Evolutionary conservation across 2,113 vertebrate genomes (phyloP).

Genomic region (Lepus europaeus): DNA sequence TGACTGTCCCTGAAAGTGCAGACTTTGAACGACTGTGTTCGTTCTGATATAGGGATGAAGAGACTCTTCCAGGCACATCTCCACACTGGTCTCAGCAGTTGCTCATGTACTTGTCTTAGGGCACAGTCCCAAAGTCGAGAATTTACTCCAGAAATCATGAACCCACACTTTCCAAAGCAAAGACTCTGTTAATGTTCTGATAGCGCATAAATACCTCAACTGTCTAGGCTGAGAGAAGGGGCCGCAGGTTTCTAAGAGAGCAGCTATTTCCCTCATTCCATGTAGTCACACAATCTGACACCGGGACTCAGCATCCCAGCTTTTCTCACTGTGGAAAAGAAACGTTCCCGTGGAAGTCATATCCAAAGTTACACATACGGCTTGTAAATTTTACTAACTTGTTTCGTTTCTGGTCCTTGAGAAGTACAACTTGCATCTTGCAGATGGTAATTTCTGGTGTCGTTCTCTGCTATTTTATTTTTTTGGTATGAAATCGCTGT

Average conservation of each 20-base stretch:
- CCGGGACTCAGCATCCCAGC: conserved; percentile 41
- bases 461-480: conserved; percentile 88
- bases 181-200: not conserved
- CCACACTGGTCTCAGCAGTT: not conserved
- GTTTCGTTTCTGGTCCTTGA: conserved; percentile 87
- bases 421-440: conserved; percentile 89
- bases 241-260: conserved; percentile 56
- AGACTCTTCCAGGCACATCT: not conserved
- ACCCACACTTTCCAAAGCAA: conserved; percentile 44
- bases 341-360: conserved; percentile 67
- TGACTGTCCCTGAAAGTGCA: not conserved
- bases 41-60: not conserved
- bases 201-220: conserved; percentile 85
- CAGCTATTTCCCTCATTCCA: conserved; percentile 14
- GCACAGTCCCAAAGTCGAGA: not conserved
- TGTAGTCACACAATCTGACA: not conserved
- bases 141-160: conserved; percentile 36
- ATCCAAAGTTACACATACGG: conserved; percentile 84
- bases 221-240: conserved; percentile 51
- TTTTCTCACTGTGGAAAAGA: conserved; percentile 81
- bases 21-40: not conserved
- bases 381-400: conserved; percentile 88
- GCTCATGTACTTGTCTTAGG: not conserved
- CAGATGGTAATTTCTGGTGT: conserved; percentile 90
- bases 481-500: conserved; percentile 91